phyloP scores from a whole-genome alignment of 1,140 invertebrate genomes.

The Cherax quadricarinatus region DNA sequence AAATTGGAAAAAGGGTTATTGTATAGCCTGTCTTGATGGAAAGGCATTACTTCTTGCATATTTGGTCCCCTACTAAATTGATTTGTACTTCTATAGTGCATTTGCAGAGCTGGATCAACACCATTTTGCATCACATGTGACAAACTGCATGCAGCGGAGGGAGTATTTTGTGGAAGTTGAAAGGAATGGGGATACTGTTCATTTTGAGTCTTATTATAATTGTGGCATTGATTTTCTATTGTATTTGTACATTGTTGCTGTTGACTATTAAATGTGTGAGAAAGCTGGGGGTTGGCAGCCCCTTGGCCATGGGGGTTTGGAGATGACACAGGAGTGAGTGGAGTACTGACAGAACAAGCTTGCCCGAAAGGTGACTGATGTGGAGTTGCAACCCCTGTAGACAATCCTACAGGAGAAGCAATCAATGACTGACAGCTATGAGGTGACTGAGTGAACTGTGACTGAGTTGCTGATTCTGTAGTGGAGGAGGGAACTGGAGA shows the following conservation, averaged over 20 bases:
- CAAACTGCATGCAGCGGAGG: constrained; percentile 63
- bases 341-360: constrained; percentile 54
- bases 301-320: constrained; percentile 46
- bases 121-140: constrained; percentile 66
- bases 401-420: constrained; percentile 45
- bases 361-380: constrained; percentile 44
- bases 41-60: constrained; percentile 69
- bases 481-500: constrained; percentile 50
- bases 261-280: constrained; percentile 41
- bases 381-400: constrained; percentile 39
- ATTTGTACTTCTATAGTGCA: constrained; percentile 69
- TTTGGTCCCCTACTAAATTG: constrained; percentile 70
- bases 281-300: constrained; percentile 51
- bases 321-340: constrained; percentile 59
- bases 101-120: constrained; percentile 63
- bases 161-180: constrained; percentile 59
- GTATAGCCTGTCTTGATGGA: constrained; percentile 65
- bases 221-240: constrained; percentile 53
- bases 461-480: constrained; percentile 52
- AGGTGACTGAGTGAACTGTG: constrained; percentile 53
- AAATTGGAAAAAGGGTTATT: constrained; percentile 62
- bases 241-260: constrained; percentile 60
- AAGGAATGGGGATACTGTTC: constrained; percentile 53
- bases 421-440: constrained; percentile 57
- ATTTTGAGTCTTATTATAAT: constrained; percentile 49